phyloP scores from a whole-genome alignment of 1,140 invertebrate genomes.

The Drosophila pallidifrons region DNA sequence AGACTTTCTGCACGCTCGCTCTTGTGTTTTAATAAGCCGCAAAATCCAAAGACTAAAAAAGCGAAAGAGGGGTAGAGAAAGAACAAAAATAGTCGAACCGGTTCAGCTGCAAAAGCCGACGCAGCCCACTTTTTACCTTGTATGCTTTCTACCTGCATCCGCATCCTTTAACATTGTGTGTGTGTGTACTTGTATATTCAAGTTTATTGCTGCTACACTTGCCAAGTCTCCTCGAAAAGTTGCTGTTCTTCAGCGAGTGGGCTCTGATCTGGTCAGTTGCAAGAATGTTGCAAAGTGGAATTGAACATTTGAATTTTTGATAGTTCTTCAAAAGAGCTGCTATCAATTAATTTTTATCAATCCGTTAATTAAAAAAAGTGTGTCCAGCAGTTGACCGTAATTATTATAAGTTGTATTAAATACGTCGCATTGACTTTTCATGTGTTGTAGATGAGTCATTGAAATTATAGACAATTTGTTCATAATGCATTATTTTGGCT shows the following conservation, averaged over 20 bases:
- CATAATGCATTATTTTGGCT: too few relatives aligned
- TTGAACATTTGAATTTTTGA: conserved; percentile 14
- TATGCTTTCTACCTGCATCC: conserved; percentile 50
- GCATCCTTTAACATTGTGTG: conserved; percentile 43
- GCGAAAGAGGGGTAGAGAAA: conserved; percentile 1
- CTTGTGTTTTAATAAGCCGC: conserved; percentile 48
- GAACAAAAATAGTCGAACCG: conserved; percentile 43
- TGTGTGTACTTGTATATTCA: conserved; percentile 23
- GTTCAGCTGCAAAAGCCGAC: conserved; percentile 28
- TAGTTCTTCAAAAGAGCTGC: background rate
- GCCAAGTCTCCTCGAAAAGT: conserved; percentile 1
- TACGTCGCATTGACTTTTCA: too few relatives aligned
- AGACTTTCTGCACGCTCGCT: conserved; percentile 17
- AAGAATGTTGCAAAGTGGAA: conserved; percentile 18
- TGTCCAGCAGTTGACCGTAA: background rate
- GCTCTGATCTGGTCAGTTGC: conserved; percentile 23
- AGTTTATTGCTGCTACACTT: conserved; percentile 26
- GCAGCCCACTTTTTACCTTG: conserved; percentile 44
- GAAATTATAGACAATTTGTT: too few relatives aligned
- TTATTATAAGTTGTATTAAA: too few relatives aligned
- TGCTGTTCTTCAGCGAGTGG: conserved; percentile 17
- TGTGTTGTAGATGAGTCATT: too few relatives aligned
- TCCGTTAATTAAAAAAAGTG: background rate
- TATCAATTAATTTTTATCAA: conserved; percentile 5
- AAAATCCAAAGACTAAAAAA: conserved; percentile 37